These are phyloP conservation scores for Gymnosoma rotundatum DNA, from an alignment of 2,888 invertebrate species.

Conservation along the genomic window DNA sequence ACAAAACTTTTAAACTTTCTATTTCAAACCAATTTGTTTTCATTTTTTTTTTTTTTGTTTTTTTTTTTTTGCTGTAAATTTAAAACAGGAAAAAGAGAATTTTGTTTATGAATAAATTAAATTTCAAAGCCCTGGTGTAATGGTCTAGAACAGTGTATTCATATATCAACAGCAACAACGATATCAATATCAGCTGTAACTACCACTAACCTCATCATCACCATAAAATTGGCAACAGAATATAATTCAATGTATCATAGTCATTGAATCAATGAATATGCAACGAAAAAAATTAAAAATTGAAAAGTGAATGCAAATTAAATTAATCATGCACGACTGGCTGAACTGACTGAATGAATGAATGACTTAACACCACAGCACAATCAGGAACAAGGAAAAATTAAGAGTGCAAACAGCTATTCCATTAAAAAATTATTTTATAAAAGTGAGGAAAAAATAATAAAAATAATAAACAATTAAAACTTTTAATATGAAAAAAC, in stretches of 20 bases:
- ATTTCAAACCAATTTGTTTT: too few species aligned
- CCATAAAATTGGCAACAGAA: slow-evolving; percentile 19
- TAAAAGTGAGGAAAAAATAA: background rate
- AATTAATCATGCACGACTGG: slow-evolving; percentile 65
- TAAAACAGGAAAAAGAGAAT: background rate
- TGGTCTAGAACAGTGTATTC: slow-evolving; percentile 27
- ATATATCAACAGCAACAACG: slow-evolving; percentile 21
- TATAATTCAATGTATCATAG: slow-evolving; percentile 14
- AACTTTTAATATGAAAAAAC: background rate
- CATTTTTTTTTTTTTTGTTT: too few species aligned
- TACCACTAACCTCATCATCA: slow-evolving; percentile 7
- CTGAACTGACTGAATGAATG: slow-evolving; percentile 41
- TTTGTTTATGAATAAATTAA: slow-evolving; percentile 20
- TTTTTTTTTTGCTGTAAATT: background rate
- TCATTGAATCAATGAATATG: slow-evolving; percentile 27
- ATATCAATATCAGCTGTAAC: background rate
- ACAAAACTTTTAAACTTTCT: too few species aligned
- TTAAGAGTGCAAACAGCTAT: background rate
- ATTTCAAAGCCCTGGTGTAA: slow-evolving; percentile 11
- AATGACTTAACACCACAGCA: slow-evolving; percentile 37
- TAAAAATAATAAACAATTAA: background rate
- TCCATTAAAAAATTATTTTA: background rate
- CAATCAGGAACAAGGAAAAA: background rate
- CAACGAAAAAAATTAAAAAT: slow-evolving; percentile 56
- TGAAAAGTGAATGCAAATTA: slow-evolving; percentile 64